Evolutionary conservation across 1,140 invertebrate genomes (phyloP).

Genomic region (Bactericera cockerelli): DNA sequence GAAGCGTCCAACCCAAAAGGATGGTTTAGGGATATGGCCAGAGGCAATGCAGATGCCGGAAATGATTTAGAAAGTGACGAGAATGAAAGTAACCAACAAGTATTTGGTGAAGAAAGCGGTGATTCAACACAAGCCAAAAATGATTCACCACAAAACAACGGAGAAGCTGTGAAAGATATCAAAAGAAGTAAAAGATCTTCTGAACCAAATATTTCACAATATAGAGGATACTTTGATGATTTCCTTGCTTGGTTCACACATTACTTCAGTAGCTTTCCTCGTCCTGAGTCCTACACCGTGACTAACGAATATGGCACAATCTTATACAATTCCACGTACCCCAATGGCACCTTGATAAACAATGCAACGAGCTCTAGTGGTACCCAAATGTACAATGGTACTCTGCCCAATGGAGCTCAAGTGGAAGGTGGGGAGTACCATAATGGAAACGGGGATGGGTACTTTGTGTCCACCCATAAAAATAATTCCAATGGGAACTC

Average conservation of each 20-base stretch:
- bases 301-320: too few relatives aligned
- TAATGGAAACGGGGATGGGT: background rate
- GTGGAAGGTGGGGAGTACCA: background rate
- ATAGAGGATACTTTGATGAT: background rate
- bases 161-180: too few relatives aligned
- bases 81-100: background rate
- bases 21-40: background rate
- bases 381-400: background rate
- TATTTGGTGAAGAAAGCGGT: too few relatives aligned
- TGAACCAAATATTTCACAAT: too few relatives aligned
- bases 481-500: background rate
- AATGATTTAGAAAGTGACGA: background rate
- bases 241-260: background rate
- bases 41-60: background rate
- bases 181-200: too few relatives aligned
- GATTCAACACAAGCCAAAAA: too few relatives aligned
- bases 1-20: background rate
- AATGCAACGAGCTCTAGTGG: background rate
- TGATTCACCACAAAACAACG: too few relatives aligned
- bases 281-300: background rate
- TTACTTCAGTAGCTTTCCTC: background rate
- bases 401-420: background rate
- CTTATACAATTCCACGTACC: too few relatives aligned
- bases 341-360: background rate
- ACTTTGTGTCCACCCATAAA: background rate